phyloP scores from a whole-genome alignment of 2,113 vertebrate species.

The Xiphorhynchus elegans region DNA sequence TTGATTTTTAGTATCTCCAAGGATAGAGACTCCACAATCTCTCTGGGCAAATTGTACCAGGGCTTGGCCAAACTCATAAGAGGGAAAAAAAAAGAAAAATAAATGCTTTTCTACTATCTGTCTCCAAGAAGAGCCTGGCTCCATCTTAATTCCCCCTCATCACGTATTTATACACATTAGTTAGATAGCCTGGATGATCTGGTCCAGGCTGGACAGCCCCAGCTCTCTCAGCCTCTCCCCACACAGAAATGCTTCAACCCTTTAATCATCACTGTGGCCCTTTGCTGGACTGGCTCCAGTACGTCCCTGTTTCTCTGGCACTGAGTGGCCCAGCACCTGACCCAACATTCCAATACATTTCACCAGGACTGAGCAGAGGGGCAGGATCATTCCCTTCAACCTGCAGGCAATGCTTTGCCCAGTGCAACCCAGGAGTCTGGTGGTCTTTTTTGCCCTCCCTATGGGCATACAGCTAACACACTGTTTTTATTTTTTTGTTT shows the following conservation, averaged over 20 bases:
- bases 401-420: not conserved
- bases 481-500: fast-evolving
- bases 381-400: not conserved
- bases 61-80: not conserved
- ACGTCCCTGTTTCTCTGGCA: not conserved
- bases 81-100: not conserved
- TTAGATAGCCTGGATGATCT: not conserved
- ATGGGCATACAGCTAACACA: not conserved
- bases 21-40: not conserved
- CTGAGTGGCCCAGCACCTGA: not conserved
- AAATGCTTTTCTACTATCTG: not conserved
- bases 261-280: not conserved
- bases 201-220: not conserved
- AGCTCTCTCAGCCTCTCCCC: not conserved
- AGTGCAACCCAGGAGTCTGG: not conserved
- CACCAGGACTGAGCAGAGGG: not conserved
- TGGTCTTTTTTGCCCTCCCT: not conserved
- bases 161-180: not conserved
- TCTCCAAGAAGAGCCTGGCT: not conserved
- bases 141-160: not conserved
- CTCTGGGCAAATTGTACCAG: not conserved
- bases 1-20: not conserved
- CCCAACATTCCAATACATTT: not conserved
- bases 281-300: not conserved
- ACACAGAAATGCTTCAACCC: not conserved